A percentile compares a stretch with the other conserved stretches of the same genome.
Evolutionary conservation across 2,888 invertebrate genomes (phyloP).

Genomic region (Flexamia atlantica): DNA sequence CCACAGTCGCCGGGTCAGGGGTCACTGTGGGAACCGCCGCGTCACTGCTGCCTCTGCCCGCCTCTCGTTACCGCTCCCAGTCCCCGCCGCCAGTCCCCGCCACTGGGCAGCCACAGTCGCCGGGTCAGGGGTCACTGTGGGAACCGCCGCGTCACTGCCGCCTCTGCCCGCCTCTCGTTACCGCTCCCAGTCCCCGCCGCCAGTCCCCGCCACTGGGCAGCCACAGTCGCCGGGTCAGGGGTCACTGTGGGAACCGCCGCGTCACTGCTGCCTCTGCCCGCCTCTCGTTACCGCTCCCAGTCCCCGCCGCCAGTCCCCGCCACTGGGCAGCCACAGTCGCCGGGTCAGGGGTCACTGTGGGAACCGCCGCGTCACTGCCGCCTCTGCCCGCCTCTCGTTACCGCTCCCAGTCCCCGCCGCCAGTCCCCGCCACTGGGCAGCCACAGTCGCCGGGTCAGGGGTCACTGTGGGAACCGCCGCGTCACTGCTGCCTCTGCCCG

Average conservation of each 20-base stretch:
- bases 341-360: slow-evolving; percentile 1
- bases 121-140: slow-evolving; percentile 1
- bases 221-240: neutral
- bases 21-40: slow-evolving; percentile 11
- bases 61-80: too few species aligned
- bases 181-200: too few species aligned
- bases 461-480: slow-evolving; percentile 11
- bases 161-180: neutral
- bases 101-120: slow-evolving; percentile 3
- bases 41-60: neutral
- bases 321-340: slow-evolving; percentile 3
- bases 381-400: neutral
- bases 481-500: neutral
- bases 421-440: slow-evolving; percentile 17
- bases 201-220: slow-evolving; percentile 17
- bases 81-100: too few species aligned
- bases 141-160: neutral
- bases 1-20: neutral
- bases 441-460: neutral
- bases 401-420: too few species aligned
- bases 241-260: slow-evolving; percentile 11
- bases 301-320: too few species aligned
- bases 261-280: neutral
- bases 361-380: neutral
- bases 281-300: too few species aligned